Evolutionary conservation across 1,140 invertebrate species (phyloP).

Genomic region (Polypedilum pembai): DNA sequence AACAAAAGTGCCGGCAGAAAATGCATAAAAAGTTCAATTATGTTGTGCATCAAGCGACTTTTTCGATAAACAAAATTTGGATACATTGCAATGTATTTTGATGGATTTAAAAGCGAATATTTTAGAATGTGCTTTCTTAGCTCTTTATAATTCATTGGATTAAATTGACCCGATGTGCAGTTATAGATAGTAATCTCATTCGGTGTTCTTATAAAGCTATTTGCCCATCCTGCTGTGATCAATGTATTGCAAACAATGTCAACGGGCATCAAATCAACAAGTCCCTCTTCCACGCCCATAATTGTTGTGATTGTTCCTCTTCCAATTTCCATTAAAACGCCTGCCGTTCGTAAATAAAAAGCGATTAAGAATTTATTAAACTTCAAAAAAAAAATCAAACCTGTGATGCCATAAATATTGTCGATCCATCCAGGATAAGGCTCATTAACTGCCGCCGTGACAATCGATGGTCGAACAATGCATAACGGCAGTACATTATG

Average conservation of each 20-base stretch:
- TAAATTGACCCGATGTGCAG: slow-evolving; percentile 76
- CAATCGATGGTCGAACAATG: slow-evolving; percentile 87
- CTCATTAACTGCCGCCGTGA: slow-evolving; percentile 66
- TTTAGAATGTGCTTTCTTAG: slow-evolving; percentile 60
- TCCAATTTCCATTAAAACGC: slow-evolving; percentile 74
- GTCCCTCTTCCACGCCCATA: slow-evolving; percentile 59
- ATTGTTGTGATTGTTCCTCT: slow-evolving; percentile 80
- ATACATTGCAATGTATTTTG: slow-evolving; percentile 80
- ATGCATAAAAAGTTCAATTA: slow-evolving; percentile 64
- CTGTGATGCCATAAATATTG: slow-evolving; percentile 78
- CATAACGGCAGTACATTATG: slow-evolving; percentile 64
- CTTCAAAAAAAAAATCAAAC: slow-evolving; percentile 35
- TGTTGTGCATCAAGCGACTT: slow-evolving; percentile 59
- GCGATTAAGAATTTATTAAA: background rate
- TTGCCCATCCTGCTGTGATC: slow-evolving; percentile 70
- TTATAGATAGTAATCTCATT: slow-evolving; percentile 63
- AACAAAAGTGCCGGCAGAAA: slow-evolving; percentile 70
- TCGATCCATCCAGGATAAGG: slow-evolving; percentile 90
- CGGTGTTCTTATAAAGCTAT: slow-evolving; percentile 6
- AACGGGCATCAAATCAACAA: slow-evolving; percentile 83
- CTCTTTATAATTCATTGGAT: slow-evolving; percentile 77
- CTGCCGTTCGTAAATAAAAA: slow-evolving; percentile 43
- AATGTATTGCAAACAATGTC: slow-evolving; percentile 85
- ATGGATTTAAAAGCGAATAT: slow-evolving; percentile 63
- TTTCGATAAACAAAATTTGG: slow-evolving; percentile 72